Conservation (phyloP, 2,797 vertebrate species). For the Clarias laeviceps region DNA sequence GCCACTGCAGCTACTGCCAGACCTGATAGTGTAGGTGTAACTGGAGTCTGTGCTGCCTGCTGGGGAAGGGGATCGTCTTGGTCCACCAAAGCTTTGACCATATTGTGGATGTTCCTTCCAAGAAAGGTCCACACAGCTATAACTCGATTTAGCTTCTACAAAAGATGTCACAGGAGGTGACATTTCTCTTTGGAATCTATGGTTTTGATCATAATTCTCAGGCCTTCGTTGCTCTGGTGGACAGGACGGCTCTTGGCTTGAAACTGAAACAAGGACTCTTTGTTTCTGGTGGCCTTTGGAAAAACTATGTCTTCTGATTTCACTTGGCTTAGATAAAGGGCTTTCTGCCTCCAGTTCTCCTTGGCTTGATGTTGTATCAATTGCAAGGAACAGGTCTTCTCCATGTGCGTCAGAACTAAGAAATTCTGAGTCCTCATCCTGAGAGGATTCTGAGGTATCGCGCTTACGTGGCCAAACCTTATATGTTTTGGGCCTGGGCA, state of each 20-base stretch:
- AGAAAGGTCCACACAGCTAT: slow-evolving; percentile 74
- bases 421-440: slow-evolving; percentile 72
- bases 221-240: slow-evolving; percentile 61
- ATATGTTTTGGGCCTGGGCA: slow-evolving; percentile 54
- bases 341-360: slow-evolving; percentile 74
- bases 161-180: slow-evolving; percentile 29
- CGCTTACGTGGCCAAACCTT: slow-evolving; percentile 46
- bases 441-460: slow-evolving; percentile 69
- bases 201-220: slow-evolving; percentile 11
- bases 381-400: slow-evolving; percentile 70
- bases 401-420: slow-evolving; percentile 63
- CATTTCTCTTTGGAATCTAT: slow-evolving; percentile 35
- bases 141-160: slow-evolving; percentile 58
- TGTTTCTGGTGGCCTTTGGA: slow-evolving; percentile 64
- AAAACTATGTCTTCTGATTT: slow-evolving; percentile 50
- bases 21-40: slow-evolving; percentile 77
- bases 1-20: slow-evolving; percentile 60
- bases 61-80: slow-evolving; percentile 70
- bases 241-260: slow-evolving; percentile 67
- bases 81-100: slow-evolving; percentile 66
- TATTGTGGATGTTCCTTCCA: slow-evolving; percentile 62
- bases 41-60: slow-evolving; percentile 77
- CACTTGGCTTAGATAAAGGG: slow-evolving; percentile 54
- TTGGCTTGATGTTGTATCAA: slow-evolving; percentile 70
- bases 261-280: slow-evolving; percentile 65